Evolutionary conservation across 2,888 invertebrate species (phyloP).

Genomic region (Drosophila hawaiiensis): DNA sequence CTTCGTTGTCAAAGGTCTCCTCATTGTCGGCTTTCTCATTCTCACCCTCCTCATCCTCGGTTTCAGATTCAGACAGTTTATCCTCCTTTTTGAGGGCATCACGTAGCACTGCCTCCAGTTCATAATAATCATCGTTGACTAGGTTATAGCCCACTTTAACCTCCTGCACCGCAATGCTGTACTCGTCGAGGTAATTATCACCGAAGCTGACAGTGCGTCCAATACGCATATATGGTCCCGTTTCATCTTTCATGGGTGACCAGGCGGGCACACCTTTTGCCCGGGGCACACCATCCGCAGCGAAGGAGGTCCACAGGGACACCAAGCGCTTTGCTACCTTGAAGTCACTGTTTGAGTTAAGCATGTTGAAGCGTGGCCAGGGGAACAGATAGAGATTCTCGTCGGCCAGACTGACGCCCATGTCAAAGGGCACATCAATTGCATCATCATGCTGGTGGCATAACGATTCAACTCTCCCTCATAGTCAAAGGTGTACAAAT

Average conservation of each 20-base stretch:
- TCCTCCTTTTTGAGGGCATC: constrained; percentile 35
- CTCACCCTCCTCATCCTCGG: constrained; percentile 37
- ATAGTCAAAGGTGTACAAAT: constrained; percentile 86
- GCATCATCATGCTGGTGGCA: constrained; percentile 77
- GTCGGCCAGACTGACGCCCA: constrained; percentile 87
- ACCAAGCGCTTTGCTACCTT: constrained; percentile 86
- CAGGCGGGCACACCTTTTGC: constrained; percentile 78
- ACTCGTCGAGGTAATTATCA: constrained; percentile 83
- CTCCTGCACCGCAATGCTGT: constrained; percentile 79
- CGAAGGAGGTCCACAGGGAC: constrained; percentile 84
- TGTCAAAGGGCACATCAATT: constrained; percentile 84
- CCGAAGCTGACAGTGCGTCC: constrained; percentile 75
- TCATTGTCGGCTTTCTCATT: constrained; percentile 37
- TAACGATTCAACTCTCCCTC: constrained; percentile 85
- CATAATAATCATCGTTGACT: constrained; percentile 82
- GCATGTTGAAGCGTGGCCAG: constrained; percentile 81
- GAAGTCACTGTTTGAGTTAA: constrained; percentile 83
- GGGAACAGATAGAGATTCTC: constrained; percentile 87
- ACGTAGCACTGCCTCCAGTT: constrained; percentile 61
- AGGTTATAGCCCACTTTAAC: constrained; percentile 73
- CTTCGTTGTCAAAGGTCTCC: constrained; percentile 42
- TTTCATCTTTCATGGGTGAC: constrained; percentile 82
- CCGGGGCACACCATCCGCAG: constrained; percentile 78
- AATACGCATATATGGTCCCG: constrained; percentile 84
- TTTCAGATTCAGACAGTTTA: constrained; percentile 9